A percentile compares a stretch with the other conserved stretches of the same genome.
phyloP scores from a whole-genome alignment of 2,888 invertebrate species.

The Mechanitis mazaeus region DNA sequence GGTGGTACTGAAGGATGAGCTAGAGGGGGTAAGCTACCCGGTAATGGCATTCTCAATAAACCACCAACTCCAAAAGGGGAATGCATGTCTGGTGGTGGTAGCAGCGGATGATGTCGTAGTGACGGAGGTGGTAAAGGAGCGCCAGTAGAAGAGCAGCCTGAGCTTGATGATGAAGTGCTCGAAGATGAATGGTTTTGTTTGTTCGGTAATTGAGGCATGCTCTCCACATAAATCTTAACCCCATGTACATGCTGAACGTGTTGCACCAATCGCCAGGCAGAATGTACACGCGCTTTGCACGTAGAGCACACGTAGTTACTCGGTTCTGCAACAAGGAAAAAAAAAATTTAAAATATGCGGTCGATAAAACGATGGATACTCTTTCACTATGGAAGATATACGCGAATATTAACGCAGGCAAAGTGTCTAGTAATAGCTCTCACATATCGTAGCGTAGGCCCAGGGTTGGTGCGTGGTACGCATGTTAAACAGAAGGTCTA shows the following conservation, averaged over 20 bases:
- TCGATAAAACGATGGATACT: slow-evolving; percentile 42
- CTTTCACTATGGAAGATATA: slow-evolving; percentile 65
- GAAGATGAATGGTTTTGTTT: slow-evolving; percentile 77
- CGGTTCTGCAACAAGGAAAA: slow-evolving; percentile 83
- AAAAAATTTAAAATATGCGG: slow-evolving; percentile 34
- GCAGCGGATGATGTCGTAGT: slow-evolving; percentile 80
- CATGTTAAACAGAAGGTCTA: slow-evolving; percentile 71
- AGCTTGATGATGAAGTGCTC: slow-evolving; percentile 76
- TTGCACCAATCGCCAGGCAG: slow-evolving; percentile 97
- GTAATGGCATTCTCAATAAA: slow-evolving; percentile 85
- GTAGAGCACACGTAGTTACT: slow-evolving; percentile 95
- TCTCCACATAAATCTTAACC: slow-evolving; percentile 92
- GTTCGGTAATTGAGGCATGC: slow-evolving; percentile 56
- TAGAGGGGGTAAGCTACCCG: slow-evolving; percentile 78
- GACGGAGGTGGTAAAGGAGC: slow-evolving; percentile 78
- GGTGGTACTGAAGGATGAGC: slow-evolving; percentile 83
- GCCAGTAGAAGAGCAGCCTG: slow-evolving; percentile 72
- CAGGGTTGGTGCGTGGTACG: slow-evolving; percentile 64
- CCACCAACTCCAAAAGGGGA: slow-evolving; percentile 85
- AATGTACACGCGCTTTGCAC: slow-evolving; percentile 92
- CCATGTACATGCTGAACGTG: slow-evolving; percentile 97
- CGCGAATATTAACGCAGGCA: slow-evolving; percentile 74
- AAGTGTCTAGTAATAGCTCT: slow-evolving; percentile 77
- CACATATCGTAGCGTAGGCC: slow-evolving; percentile 75
- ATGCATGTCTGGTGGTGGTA: slow-evolving; percentile 84